Percentiles rank a stretch among this genome's conserved stretches.
These are phyloP conservation scores for Stictocephala bisonia DNA, from an alignment of 2,888 invertebrate genomes.

Conservation along the genomic window DNA sequence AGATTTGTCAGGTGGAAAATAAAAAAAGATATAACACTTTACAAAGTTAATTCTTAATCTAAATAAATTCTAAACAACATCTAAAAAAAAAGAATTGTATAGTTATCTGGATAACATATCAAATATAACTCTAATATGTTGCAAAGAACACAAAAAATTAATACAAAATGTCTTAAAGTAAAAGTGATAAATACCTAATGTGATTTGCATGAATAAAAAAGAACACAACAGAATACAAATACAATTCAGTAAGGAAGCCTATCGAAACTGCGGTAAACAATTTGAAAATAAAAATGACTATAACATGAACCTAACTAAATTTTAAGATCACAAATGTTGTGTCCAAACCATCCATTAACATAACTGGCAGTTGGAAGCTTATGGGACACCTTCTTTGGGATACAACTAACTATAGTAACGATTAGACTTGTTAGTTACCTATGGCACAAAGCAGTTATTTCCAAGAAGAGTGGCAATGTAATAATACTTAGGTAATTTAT, in stretches of 20 bases:
- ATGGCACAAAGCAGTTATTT: constrained; percentile 40
- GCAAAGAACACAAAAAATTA: constrained; percentile 15
- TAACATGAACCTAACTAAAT: constrained; percentile 15
- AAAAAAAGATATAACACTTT: constrained; percentile 33
- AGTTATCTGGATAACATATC: constrained; percentile 1
- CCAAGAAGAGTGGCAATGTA: constrained; percentile 9
- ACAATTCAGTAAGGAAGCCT: no score
- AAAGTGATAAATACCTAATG: no score
- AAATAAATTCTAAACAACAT: constrained; percentile 11
- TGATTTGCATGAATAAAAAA: no score
- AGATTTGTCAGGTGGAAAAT: constrained; percentile 24
- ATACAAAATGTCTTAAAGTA: no score
- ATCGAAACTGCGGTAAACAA: neutral
- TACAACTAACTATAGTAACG: constrained; percentile 24
- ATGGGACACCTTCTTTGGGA: constrained; percentile 35
- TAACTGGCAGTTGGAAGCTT: constrained; percentile 33
- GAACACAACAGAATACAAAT: no score
- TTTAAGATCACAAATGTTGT: constrained; percentile 29
- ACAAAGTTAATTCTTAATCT: constrained; percentile 24
- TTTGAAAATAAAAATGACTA: neutral
- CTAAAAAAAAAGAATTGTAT: constrained; percentile 8
- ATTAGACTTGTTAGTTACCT: constrained; percentile 12
- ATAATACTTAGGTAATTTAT: constrained; percentile 21
- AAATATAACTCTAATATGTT: constrained; percentile 14
- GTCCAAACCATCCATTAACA: constrained; percentile 1